These are phyloP conservation scores for Globodera rostochiensis DNA, from an alignment of 1,140 invertebrate genomes.

Conservation along the genomic window DNA sequence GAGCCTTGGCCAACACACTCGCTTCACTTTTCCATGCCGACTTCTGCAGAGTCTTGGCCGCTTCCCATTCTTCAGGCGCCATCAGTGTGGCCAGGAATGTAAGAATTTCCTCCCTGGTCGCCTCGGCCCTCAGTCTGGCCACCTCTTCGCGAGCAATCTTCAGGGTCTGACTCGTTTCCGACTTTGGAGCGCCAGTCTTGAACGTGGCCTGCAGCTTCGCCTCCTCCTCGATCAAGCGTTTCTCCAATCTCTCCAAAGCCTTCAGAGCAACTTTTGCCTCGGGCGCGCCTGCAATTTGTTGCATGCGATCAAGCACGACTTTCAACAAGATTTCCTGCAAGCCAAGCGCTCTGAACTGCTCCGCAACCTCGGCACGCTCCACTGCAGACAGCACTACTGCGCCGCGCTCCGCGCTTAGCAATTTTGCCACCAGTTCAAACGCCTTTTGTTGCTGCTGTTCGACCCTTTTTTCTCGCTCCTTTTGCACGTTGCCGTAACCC, in stretches of 20 bases:
- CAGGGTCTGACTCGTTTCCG: no score
- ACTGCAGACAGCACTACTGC: not conserved
- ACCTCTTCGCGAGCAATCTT: not conserved
- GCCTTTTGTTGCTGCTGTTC: not conserved
- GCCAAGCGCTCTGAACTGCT: no score
- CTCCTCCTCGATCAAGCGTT: conserved; percentile 9
- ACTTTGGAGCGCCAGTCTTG: no score
- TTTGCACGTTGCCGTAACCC: conserved; percentile 13
- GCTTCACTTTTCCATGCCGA: not conserved
- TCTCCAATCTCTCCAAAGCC: conserved; percentile 4
- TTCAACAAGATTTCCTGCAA: no score
- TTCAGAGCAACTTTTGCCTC: not conserved
- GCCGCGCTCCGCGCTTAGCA: not conserved
- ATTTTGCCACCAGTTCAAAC: conserved; percentile 2
- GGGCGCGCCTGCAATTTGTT: no score
- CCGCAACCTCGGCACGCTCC: no score
- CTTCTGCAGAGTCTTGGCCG: conserved; percentile 13
- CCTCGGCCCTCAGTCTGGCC: conserved; percentile 1
- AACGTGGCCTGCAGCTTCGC: no score
- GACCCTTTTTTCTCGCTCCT: conserved; percentile 5
- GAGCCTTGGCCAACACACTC: not conserved
- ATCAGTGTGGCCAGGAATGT: conserved; percentile 14
- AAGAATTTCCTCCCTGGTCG: not conserved
- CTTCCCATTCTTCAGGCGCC: conserved; percentile 5
- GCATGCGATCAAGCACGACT: no score